Percentiles rank a stretch among this genome's conserved stretches.
Conservation (phyloP, 2,888 invertebrate species). For the Disparrhopalites patrizii region DNA sequence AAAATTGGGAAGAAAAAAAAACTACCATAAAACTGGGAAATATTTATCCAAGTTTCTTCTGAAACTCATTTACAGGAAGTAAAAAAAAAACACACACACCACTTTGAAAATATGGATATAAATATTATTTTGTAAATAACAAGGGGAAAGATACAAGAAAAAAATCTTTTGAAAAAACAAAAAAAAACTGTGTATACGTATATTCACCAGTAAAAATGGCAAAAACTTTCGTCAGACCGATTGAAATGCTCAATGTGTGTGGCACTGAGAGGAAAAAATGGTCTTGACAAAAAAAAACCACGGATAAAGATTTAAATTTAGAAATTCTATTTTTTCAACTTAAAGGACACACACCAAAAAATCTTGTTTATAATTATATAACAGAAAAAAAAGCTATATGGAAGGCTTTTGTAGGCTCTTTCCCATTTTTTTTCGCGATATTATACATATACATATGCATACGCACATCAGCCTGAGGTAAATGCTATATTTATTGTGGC, state of each 20-base stretch:
- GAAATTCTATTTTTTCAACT: slow-evolving; percentile 28
- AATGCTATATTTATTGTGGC: slow-evolving; percentile 18
- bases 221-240: background rate
- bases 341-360: slow-evolving; percentile 25
- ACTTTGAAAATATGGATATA: background rate
- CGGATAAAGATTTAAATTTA: slow-evolving; percentile 27
- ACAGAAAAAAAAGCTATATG: too few species aligned
- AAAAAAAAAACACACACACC: background rate
- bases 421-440: too few species aligned
- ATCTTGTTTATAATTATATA: slow-evolving; percentile 18
- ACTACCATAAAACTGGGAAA: too few species aligned
- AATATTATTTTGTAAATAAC: too few species aligned
- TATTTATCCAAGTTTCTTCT: too few species aligned
- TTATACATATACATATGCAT: too few species aligned
- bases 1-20: background rate
- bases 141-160: background rate
- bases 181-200: background rate
- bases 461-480: slow-evolving; percentile 9
- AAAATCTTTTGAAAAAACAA: background rate
- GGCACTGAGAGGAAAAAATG: slow-evolving; percentile 19
- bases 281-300: slow-evolving; percentile 28
- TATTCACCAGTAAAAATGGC: background rate
- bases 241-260: slow-evolving; percentile 17
- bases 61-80: background rate
- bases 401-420: too few species aligned